Conservation (phyloP, 2,888 invertebrate genomes). For the Parasteatoda lunata region DNA sequence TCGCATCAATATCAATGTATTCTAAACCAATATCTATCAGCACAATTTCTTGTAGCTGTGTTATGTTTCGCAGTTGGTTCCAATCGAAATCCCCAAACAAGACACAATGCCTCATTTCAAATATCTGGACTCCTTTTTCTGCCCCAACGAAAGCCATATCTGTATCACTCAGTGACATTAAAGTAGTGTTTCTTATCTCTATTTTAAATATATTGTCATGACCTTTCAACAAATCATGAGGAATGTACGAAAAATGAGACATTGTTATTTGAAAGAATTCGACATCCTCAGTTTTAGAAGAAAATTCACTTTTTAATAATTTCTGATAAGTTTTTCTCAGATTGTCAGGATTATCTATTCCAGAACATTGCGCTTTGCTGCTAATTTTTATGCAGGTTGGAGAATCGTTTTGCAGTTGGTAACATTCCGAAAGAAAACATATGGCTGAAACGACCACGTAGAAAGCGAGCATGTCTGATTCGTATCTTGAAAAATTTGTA, state of each 20-base stretch:
- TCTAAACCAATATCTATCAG: not conserved
- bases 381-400: too few relatives aligned
- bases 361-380: not conserved
- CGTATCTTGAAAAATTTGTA: too few relatives aligned
- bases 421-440: too few relatives aligned
- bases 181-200: not conserved
- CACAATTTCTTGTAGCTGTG: not conserved
- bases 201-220: not conserved
- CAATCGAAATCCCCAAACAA: slow-evolving; percentile 23
- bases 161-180: slow-evolving; percentile 19
- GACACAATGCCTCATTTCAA: not conserved
- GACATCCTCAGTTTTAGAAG: too few relatives aligned
- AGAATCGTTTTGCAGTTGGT: too few relatives aligned
- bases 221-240: slow-evolving; percentile 12
- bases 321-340: not conserved
- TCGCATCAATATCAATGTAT: slow-evolving; percentile 3
- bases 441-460: too few relatives aligned
- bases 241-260: slow-evolving; percentile 4
- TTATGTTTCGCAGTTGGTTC: slow-evolving; percentile 19
- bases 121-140: slow-evolving; percentile 10
- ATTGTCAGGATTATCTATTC: not conserved
- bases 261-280: not conserved
- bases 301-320: too few relatives aligned
- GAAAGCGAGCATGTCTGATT: too few relatives aligned
- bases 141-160: slow-evolving; percentile 31